phyloP scores from a whole-genome alignment of 2,113 vertebrate genomes.

The Enhydra lutris region DNA sequence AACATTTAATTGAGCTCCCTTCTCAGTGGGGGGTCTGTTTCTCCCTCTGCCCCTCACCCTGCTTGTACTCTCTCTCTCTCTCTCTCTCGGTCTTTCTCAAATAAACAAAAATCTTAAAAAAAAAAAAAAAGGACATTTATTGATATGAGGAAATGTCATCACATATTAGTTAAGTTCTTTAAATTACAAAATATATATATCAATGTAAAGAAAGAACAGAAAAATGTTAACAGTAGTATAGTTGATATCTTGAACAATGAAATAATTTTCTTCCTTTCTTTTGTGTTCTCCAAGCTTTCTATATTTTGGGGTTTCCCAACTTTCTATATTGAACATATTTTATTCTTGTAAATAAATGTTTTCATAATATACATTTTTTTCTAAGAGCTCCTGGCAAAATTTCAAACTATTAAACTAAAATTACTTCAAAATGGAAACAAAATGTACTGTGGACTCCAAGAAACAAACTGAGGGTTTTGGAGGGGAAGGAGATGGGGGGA shows the following conservation, averaged over 20 bases:
- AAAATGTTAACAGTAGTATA: background rate
- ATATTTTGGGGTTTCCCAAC: background rate
- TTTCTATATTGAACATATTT: background rate
- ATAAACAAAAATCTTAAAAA: background rate
- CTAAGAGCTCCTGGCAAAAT: background rate
- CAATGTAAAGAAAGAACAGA: background rate
- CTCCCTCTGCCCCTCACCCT: background rate
- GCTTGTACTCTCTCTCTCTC: background rate
- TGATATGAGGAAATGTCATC: background rate
- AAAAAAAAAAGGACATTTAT: background rate
- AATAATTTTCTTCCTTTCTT: background rate
- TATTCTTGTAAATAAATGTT: constrained; percentile 29
- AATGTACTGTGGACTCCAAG: background rate
- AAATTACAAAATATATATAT: background rate
- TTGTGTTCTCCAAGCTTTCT: background rate
- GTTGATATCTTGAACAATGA: background rate
- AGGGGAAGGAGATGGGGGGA: too few species aligned
- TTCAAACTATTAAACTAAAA: constrained; percentile 42
- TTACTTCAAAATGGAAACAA: constrained; percentile 27
- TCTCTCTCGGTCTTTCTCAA: background rate
- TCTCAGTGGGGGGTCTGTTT: background rate
- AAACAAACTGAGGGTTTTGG: too few species aligned
- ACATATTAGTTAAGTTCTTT: background rate
- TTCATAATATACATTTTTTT: background rate
- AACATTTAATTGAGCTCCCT: background rate